These are phyloP conservation scores for Gobius niger DNA, from an alignment of 2,113 vertebrate species.

Conservation along the genomic window DNA sequence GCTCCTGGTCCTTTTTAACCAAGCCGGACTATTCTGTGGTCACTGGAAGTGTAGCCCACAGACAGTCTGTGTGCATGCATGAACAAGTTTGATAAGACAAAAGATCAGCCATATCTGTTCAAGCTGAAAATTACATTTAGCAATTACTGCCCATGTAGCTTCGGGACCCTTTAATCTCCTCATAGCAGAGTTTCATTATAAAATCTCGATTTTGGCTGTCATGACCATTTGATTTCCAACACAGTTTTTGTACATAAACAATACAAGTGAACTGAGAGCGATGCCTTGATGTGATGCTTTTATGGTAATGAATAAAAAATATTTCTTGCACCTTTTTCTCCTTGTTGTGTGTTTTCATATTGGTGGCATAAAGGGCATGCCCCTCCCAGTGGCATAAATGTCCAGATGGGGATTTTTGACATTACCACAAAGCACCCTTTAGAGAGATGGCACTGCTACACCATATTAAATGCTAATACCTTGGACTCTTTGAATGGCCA, in stretches of 20 bases:
- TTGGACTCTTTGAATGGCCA: constrained; percentile 52
- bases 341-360: background rate
- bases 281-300: background rate
- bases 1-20: constrained; percentile 27
- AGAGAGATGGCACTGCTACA: constrained; percentile 3
- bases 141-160: constrained; percentile 1
- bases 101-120: constrained; percentile 22
- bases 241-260: background rate
- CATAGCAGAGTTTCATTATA: background rate
- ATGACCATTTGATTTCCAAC: background rate
- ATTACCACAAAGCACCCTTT: background rate
- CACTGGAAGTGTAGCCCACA: constrained; percentile 27
- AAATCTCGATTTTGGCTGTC: constrained; percentile 6
- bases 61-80: constrained; percentile 33
- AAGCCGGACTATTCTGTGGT: constrained; percentile 32
- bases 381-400: background rate
- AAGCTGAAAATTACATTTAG: constrained; percentile 13
- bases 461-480: constrained; percentile 47
- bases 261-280: background rate
- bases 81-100: constrained; percentile 31
- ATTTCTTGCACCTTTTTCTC: background rate
- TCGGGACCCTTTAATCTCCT: constrained; percentile 4
- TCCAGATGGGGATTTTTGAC: background rate
- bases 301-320: background rate
- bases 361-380: background rate